Conservation (phyloP, 1,140 invertebrate species). For the Papilio polytes region DNA sequence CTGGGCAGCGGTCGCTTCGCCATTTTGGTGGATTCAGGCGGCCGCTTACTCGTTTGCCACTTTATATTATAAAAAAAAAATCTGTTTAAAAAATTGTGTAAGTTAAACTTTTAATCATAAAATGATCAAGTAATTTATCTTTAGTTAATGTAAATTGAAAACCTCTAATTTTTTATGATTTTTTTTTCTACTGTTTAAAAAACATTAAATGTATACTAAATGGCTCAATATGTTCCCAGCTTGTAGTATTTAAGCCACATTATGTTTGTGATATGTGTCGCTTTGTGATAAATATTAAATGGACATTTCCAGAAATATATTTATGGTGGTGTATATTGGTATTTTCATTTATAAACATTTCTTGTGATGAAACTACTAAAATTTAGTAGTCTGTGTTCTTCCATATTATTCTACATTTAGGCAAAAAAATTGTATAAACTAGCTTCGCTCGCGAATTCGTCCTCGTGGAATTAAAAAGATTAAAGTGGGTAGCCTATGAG, state of each 20-base stretch:
- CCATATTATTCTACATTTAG: too few relatives aligned
- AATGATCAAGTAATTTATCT: not conserved
- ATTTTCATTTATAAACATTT: not conserved
- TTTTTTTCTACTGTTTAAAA: not conserved
- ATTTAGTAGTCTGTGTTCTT: not conserved
- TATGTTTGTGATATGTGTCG: conserved; percentile 26
- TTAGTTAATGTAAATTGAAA: not conserved
- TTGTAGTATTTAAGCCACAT: not conserved
- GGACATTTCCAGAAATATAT: conserved; percentile 4
- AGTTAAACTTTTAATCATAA: too few relatives aligned
- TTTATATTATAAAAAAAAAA: too few relatives aligned
- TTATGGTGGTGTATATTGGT: conserved; percentile 17
- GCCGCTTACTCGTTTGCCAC: too few relatives aligned
- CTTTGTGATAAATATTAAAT: conserved; percentile 33
- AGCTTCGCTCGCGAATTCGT: too few relatives aligned
- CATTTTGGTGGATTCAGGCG: too few relatives aligned
- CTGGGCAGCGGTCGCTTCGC: too few relatives aligned
- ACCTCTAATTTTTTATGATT: not conserved
- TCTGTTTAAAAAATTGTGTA: too few relatives aligned
- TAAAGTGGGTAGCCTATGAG: too few relatives aligned
- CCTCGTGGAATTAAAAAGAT: too few relatives aligned
- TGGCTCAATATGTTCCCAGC: conserved; percentile 1
- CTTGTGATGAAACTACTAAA: too few relatives aligned
- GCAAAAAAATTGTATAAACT: too few relatives aligned
- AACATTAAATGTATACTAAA: not conserved